These are phyloP conservation scores for Enteromius viviparus DNA, from an alignment of 2,797 vertebrate species.

Conservation along the genomic window DNA sequence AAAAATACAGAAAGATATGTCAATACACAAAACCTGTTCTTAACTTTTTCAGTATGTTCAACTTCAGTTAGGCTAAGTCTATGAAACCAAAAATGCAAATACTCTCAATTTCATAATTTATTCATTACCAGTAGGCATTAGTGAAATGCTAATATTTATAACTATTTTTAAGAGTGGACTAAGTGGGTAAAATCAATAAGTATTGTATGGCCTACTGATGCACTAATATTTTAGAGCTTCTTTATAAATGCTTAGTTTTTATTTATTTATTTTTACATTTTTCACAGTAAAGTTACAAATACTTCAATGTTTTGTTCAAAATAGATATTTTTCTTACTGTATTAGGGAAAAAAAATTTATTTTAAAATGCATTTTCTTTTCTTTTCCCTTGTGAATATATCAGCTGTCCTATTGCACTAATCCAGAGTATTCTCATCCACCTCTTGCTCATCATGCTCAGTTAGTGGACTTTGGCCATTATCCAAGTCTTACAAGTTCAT, in stretches of 20 bases:
- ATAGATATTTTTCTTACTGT: not conserved
- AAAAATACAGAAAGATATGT: not conserved
- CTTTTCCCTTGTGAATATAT: not conserved
- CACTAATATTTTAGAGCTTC: not conserved
- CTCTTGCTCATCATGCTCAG: not conserved
- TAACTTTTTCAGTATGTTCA: not conserved
- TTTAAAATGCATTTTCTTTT: too few species aligned
- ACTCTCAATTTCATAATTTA: constrained; percentile 66
- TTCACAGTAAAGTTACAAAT: not conserved
- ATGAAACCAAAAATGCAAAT: constrained; percentile 56
- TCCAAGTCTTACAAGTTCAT: not conserved
- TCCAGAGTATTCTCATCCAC: not conserved
- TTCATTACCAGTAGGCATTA: constrained; percentile 38
- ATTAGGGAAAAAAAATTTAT: not conserved
- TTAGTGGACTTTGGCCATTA: constrained; percentile 1
- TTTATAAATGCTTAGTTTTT: too few species aligned
- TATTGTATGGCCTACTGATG: constrained; percentile 21
- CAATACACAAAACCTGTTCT: not conserved
- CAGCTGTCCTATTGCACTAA: not conserved
- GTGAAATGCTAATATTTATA: not conserved
- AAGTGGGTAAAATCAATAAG: constrained; percentile 29
- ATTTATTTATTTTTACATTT: not conserved
- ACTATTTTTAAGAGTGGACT: constrained; percentile 29
- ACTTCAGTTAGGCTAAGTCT: not conserved
- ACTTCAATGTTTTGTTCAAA: not conserved